A percentile compares a stretch with the other conserved stretches of the same genome.
Conservation (phyloP, 2,797 vertebrate genomes). For the Otolemur crassicaudatus region DNA sequence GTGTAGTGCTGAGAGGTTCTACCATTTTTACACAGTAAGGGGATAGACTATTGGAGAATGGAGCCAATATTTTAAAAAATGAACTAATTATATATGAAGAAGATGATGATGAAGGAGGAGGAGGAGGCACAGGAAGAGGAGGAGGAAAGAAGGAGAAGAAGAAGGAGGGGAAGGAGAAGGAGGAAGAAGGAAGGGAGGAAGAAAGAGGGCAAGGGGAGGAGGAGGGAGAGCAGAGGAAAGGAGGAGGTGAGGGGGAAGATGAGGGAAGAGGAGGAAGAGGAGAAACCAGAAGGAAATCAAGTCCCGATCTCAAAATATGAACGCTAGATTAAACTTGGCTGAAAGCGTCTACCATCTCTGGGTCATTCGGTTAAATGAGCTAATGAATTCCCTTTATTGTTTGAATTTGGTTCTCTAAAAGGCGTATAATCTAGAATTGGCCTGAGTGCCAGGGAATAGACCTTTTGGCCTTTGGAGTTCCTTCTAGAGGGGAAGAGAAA, state of each 20-base stretch:
- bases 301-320: not conserved
- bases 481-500: not conserved
- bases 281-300: not conserved
- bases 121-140: too few species aligned
- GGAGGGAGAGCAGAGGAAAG: too few species aligned
- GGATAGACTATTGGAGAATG: not conserved
- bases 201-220: too few species aligned
- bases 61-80: not conserved
- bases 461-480: not conserved
- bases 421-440: not conserved
- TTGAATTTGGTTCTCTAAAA: constrained; percentile 52
- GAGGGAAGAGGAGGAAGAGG: too few species aligned
- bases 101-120: not conserved
- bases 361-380: not conserved
- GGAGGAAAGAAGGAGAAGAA: too few species aligned
- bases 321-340: not conserved
- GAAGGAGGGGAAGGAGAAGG: too few species aligned
- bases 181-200: too few species aligned
- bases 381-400: not conserved
- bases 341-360: not conserved
- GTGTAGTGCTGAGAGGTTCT: not conserved
- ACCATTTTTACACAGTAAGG: not conserved
- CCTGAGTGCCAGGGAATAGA: not conserved
- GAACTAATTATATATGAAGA: not conserved
- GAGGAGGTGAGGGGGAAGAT: too few species aligned